Percentiles rank a stretch among this genome's conserved stretches.
Conservation (phyloP, 2,113 vertebrate genomes). For the Alethe diademata region DNA sequence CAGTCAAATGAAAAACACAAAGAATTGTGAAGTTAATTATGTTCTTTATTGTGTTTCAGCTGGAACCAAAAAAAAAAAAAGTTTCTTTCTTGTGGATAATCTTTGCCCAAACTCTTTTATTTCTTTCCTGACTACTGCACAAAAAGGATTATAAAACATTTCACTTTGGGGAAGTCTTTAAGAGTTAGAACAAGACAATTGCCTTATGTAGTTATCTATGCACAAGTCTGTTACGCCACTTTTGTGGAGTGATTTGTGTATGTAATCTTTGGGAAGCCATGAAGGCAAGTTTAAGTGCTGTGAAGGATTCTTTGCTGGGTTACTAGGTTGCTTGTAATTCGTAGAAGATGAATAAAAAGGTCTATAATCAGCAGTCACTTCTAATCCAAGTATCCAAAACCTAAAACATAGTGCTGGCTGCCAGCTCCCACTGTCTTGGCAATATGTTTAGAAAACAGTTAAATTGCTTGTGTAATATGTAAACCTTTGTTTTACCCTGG, state of each 20-base stretch:
- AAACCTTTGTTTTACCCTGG: constrained; percentile 94
- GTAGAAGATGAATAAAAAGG: constrained; percentile 89
- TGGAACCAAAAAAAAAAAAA: constrained; percentile 74
- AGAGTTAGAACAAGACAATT: constrained; percentile 81
- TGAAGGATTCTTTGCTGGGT: constrained; percentile 85
- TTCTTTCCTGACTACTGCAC: constrained; percentile 83
- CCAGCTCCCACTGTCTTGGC: constrained; percentile 97
- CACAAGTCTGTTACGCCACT: constrained; percentile 80
- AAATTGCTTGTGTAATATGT: constrained; percentile 99
- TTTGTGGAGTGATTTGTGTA: constrained; percentile 94
- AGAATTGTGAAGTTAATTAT: constrained; percentile 98
- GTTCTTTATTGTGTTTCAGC: constrained; percentile 86
- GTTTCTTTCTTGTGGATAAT: constrained; percentile 79
- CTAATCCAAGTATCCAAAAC: constrained; percentile 85
- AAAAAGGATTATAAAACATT: constrained; percentile 93
- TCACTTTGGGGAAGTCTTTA: constrained; percentile 80
- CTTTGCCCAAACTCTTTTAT: constrained; percentile 81
- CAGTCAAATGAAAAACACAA: constrained; percentile 97
- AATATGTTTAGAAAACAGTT: constrained; percentile 98
- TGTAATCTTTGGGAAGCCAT: constrained; percentile 89
- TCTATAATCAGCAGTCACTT: constrained; percentile 86
- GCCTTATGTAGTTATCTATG: constrained; percentile 83
- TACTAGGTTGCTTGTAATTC: constrained; percentile 94
- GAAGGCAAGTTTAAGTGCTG: constrained; percentile 89
- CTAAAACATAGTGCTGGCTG: constrained; percentile 85